Conservation (phyloP, 2,797 vertebrate genomes). For the Malurus leucopterus region DNA sequence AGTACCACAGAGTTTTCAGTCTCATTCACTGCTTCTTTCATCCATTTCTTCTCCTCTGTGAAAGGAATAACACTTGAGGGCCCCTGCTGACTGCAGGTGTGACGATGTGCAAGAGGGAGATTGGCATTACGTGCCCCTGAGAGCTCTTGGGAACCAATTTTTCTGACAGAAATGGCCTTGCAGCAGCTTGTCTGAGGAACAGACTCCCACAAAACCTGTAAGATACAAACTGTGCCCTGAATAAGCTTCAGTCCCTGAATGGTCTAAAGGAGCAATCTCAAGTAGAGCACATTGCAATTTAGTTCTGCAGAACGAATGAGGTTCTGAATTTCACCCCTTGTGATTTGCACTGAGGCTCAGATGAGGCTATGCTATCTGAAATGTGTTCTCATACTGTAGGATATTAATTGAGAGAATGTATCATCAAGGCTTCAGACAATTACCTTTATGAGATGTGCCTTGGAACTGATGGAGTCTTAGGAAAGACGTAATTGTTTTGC, state of each 20-base stretch:
- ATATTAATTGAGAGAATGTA: constrained; percentile 22
- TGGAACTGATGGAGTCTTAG: neutral
- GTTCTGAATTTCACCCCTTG: neutral
- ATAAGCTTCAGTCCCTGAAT: neutral
- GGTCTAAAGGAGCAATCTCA: neutral
- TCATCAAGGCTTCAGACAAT: neutral
- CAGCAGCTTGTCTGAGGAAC: neutral
- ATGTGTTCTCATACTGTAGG: neutral
- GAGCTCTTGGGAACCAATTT: neutral
- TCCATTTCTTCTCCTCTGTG: neutral
- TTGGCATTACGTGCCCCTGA: neutral
- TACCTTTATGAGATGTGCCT: constrained; percentile 6
- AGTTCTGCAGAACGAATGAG: neutral
- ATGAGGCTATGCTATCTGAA: neutral
- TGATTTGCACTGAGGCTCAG: neutral
- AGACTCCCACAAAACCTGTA: neutral
- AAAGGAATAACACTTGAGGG: neutral
- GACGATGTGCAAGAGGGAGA: neutral
- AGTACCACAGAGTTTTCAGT: neutral
- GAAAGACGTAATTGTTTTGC: neutral
- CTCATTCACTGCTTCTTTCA: neutral
- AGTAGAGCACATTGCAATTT: neutral
- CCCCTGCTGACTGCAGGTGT: constrained; percentile 11
- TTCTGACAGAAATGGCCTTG: neutral
- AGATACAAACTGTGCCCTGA: neutral